Conservation (phyloP, 2,797 vertebrate species). For the Toxotes lorentzi region DNA sequence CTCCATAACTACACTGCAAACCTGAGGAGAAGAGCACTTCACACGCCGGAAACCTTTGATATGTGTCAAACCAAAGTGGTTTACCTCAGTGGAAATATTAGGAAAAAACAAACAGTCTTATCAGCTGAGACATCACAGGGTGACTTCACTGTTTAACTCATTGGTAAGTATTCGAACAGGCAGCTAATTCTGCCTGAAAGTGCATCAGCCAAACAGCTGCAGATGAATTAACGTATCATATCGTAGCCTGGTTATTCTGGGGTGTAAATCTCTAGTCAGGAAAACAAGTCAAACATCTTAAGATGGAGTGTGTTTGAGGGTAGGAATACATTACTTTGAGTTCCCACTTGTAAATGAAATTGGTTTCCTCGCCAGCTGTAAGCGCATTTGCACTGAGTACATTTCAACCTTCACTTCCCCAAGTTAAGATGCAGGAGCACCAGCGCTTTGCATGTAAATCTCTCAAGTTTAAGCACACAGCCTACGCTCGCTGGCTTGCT, state of each 20-base stretch:
- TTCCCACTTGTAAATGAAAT: slow-evolving; percentile 80
- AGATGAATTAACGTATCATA: slow-evolving; percentile 63
- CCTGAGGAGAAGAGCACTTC: slow-evolving; percentile 23
- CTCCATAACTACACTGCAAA: slow-evolving; percentile 24
- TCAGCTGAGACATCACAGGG: slow-evolving; percentile 21
- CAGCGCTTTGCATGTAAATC: slow-evolving; percentile 83
- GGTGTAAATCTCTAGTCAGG: slow-evolving; percentile 65
- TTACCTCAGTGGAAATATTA: slow-evolving; percentile 8
- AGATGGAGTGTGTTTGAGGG: slow-evolving; percentile 66
- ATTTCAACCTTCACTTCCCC: slow-evolving; percentile 83
- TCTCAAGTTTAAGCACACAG: slow-evolving; percentile 79
- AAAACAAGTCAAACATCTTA: slow-evolving; percentile 75
- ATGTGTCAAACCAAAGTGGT: slow-evolving; percentile 14
- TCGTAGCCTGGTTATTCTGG: slow-evolving; percentile 47
- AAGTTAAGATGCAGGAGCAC: slow-evolving; percentile 79
- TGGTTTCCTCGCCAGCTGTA: slow-evolving; percentile 79
- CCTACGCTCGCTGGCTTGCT: slow-evolving; percentile 73
- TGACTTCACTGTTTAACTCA: slow-evolving; percentile 32
- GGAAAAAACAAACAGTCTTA: background rate
- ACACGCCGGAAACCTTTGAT: slow-evolving; percentile 3
- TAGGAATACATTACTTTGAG: slow-evolving; percentile 74
- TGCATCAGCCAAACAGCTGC: slow-evolving; percentile 44
- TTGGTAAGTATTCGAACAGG: background rate
- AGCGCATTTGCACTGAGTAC: slow-evolving; percentile 80
- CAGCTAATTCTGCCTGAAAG: slow-evolving; percentile 51